Base-by-base conservation (phyloP, 2,797 vertebrate species). In the Syndactyla subalaris region DNA sequence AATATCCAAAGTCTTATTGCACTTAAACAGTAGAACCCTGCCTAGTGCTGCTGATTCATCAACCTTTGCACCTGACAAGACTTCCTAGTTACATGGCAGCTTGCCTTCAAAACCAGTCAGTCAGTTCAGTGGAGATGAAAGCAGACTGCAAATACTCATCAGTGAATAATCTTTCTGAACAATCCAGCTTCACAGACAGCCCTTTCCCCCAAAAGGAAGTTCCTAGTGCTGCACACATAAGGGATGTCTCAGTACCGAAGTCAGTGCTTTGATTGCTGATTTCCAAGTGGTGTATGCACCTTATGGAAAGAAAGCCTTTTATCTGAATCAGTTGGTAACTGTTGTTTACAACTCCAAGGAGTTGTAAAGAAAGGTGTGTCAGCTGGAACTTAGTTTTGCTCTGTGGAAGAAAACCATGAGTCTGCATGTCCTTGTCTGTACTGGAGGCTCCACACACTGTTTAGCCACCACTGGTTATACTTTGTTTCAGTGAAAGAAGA, bases 401-500 rank as follows among this genome's bases (percentile, higher is more conserved):
- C 32, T 72, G 1, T 9, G 54, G 66, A 94, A 95, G 77, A 79
- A 92, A 80, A 26, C 7, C 32, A 36, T 20, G 62, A 70, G 48
- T 72, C 34, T 72, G 49, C 26, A 62, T 62, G 30, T 75, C 41
- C 68, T 82, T 11, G 0, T 76, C 12, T 1, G 3, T 65, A 18
- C 13, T 1, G 12, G 41, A 85, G 79, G 17, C 49, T 41, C 34
- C 30, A 36, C 3, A 13, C 14, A 45, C 32, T 91, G 58, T 61
- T 85, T 58, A 73, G 46, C 38, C 48, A 67, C 36, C 16, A 13
- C 9, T 34, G 41, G 48, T 83, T 58, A 61, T 27, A 59, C 26
- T 74, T 67, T 39, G 73, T 93, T 96, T 91, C 61, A 93, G 61
- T 85, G 81, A 94, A 93, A 97, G 91, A 91, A 49, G 55, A 89